phyloP scores from a whole-genome alignment of 2,797 vertebrate genomes.

The Myioborus melanocephalus region DNA sequence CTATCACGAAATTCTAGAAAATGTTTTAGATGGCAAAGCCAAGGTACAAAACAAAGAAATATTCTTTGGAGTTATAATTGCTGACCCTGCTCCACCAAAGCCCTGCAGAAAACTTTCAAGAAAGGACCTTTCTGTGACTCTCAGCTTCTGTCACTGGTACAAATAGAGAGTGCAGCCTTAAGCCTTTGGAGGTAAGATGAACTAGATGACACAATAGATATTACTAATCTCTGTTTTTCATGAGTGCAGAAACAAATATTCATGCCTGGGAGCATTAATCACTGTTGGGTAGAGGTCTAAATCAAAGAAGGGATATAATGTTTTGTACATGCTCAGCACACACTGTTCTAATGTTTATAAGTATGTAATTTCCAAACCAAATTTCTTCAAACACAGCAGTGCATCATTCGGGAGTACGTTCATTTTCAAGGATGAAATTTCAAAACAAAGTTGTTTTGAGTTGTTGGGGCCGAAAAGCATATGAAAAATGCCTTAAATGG shows the following conservation, averaged over 20 bases:
- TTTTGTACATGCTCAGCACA: slow-evolving; percentile 29
- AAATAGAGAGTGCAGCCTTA: neutral
- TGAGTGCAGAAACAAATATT: slow-evolving; percentile 21
- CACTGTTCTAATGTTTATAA: slow-evolving; percentile 43
- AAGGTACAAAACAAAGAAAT: neutral
- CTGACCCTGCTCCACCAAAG: neutral
- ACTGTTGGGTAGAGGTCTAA: slow-evolving; percentile 14
- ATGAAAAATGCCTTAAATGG: neutral
- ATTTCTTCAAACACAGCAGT: slow-evolving; percentile 50
- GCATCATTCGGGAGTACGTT: slow-evolving; percentile 21
- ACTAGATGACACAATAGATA: neutral
- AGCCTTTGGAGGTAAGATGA: neutral
- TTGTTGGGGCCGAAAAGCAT: neutral
- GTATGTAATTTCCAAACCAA: slow-evolving; percentile 56
- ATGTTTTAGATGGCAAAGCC: neutral
- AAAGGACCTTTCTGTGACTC: neutral
- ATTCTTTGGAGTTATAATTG: neutral
- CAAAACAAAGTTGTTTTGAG: slow-evolving; percentile 42
- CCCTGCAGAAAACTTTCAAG: neutral
- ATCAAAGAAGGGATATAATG: slow-evolving; percentile 32
- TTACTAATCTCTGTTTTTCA: slow-evolving; percentile 32
- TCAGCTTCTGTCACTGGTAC: neutral
- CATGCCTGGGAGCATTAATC: slow-evolving; percentile 29
- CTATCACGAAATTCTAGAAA: neutral
- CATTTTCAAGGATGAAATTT: slow-evolving; percentile 6